Evolutionary conservation across 2,113 vertebrate genomes (phyloP).

Genomic region (Cyprinodon brontotheroides): DNA sequence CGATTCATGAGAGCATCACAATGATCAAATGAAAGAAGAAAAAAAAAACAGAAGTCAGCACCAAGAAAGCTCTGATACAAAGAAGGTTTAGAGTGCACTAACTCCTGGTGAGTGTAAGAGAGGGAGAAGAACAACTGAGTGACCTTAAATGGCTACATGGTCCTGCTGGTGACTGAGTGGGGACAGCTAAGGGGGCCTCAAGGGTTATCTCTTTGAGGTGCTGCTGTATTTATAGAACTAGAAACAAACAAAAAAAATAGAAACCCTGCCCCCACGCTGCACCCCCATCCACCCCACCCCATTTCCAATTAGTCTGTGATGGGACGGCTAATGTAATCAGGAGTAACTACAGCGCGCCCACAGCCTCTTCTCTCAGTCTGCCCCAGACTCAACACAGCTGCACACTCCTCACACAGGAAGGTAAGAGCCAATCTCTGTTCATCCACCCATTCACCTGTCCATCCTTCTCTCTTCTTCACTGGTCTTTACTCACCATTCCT

Average conservation of each 20-base stretch:
- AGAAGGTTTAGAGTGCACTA: constrained; percentile 16
- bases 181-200: constrained; percentile 47
- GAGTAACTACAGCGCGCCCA: constrained; percentile 51
- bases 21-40: constrained; percentile 16
- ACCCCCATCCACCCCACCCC: constrained; percentile 35
- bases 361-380: constrained; percentile 67
- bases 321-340: constrained; percentile 83
- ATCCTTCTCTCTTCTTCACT: constrained; percentile 47
- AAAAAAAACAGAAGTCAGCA: constrained; percentile 2
- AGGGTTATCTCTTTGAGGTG: constrained; percentile 75
- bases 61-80: background rate
- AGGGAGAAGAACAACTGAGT: constrained; percentile 46
- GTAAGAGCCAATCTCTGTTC: constrained; percentile 66
- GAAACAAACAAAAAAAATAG: constrained; percentile 80
- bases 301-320: constrained; percentile 78
- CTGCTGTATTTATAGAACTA: constrained; percentile 80
- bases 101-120: constrained; percentile 4
- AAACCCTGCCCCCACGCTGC: constrained; percentile 34
- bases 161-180: constrained; percentile 34
- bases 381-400: constrained; percentile 72
- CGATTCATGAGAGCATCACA: constrained; percentile 43
- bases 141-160: constrained; percentile 74
- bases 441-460: constrained; percentile 53
- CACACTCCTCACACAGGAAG: constrained; percentile 72
- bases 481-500: constrained; percentile 44